These are phyloP conservation scores for Drosophila nigrodunni DNA, from an alignment of 1,140 invertebrate genomes.

Conservation along the genomic window DNA sequence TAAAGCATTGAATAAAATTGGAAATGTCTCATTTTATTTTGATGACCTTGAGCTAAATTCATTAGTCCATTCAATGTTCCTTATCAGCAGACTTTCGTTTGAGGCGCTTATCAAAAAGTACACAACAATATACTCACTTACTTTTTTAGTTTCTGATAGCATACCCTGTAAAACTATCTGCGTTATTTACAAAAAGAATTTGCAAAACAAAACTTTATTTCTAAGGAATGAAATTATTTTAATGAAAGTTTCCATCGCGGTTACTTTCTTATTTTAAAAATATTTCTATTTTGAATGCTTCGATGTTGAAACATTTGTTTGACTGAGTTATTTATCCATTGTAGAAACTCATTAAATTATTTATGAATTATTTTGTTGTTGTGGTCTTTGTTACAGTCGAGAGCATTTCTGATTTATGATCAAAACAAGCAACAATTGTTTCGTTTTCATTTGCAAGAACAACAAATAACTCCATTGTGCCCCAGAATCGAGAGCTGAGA, in stretches of 20 bases:
- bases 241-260: no score
- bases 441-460: slow-evolving; percentile 14
- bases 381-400: slow-evolving; percentile 66
- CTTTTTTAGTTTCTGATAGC: slow-evolving; percentile 6
- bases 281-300: neutral
- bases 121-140: slow-evolving; percentile 18
- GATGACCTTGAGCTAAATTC: slow-evolving; percentile 41
- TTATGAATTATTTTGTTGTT: slow-evolving; percentile 6
- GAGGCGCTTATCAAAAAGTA: slow-evolving; percentile 28
- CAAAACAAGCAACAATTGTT: slow-evolving; percentile 63
- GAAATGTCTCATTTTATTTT: neutral
- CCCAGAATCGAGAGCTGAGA: neutral
- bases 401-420: slow-evolving; percentile 71
- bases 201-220: neutral
- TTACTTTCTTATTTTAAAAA: no score
- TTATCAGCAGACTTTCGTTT: slow-evolving; percentile 37
- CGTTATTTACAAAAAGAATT: neutral
- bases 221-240: no score
- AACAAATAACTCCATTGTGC: slow-evolving; percentile 68
- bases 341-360: slow-evolving; percentile 2
- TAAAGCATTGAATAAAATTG: neutral
- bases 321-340: slow-evolving; percentile 2
- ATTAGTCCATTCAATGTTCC: slow-evolving; percentile 19
- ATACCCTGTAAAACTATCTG: neutral
- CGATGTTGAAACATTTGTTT: neutral